Conservation (phyloP, 2,888 invertebrate genomes). For the Leptinotarsa peninsularis region DNA sequence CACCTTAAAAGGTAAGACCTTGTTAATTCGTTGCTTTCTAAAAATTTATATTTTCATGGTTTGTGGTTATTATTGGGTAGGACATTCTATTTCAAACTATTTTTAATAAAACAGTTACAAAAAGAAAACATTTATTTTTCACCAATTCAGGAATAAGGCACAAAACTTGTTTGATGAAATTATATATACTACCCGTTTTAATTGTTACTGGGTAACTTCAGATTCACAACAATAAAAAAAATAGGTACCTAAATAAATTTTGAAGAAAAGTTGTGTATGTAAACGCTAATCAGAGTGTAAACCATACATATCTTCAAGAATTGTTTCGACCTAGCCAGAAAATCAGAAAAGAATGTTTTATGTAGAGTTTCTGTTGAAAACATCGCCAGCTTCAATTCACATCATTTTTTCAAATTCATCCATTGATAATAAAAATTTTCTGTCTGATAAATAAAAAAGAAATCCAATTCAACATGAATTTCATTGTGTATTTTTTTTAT, state of each 20-base stretch:
- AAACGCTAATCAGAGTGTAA: too few species aligned
- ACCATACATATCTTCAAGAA: too few species aligned
- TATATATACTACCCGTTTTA: slow-evolving; percentile 32
- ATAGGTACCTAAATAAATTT: not conserved
- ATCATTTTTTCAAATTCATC: not conserved
- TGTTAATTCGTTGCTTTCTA: too few species aligned
- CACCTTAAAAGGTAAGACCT: too few species aligned
- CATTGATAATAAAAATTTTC: not conserved
- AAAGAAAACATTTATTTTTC: slow-evolving; percentile 33
- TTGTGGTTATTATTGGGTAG: too few species aligned
- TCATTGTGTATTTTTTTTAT: slow-evolving; percentile 26
- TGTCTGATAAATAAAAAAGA: not conserved
- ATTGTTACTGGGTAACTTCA: slow-evolving; percentile 14
- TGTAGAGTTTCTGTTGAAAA: too few species aligned
- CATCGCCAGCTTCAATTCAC: not conserved
- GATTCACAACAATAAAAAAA: slow-evolving; percentile 6
- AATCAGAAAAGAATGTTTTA: too few species aligned
- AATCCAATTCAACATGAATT: not conserved
- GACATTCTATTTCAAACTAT: not conserved
- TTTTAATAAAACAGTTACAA: not conserved
- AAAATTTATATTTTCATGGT: too few species aligned
- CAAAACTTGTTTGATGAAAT: slow-evolving; percentile 53
- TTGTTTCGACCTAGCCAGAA: too few species aligned
- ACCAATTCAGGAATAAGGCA: slow-evolving; percentile 57
- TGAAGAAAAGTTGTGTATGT: not conserved